A percentile compares a stretch with the other conserved stretches of the same genome.
Evolutionary conservation across 2,113 vertebrate species (phyloP).

Genomic region (Scolopax mira): DNA sequence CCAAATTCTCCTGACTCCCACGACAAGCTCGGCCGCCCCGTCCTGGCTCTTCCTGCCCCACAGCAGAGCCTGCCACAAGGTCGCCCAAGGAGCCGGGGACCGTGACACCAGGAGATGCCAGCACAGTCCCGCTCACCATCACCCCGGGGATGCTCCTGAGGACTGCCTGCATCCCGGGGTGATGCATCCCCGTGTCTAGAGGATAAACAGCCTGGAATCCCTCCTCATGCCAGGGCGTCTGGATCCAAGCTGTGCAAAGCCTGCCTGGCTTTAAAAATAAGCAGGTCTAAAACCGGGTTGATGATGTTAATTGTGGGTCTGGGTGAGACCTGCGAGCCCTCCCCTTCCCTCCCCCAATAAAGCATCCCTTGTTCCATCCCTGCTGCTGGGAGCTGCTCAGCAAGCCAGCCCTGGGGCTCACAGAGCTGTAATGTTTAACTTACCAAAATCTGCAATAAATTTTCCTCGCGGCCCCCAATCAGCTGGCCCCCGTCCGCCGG

Average conservation of each 20-base stretch:
- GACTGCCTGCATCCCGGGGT: neutral
- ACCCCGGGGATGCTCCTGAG: accelerated
- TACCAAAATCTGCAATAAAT: conserved; percentile 65
- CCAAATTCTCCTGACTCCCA: conserved; percentile 70
- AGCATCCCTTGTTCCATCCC: conserved; percentile 48
- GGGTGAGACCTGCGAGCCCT: conserved; percentile 20
- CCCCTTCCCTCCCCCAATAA: conserved; percentile 9
- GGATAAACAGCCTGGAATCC: neutral
- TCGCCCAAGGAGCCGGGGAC: neutral
- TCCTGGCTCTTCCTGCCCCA: conserved; percentile 71
- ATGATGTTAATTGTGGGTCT: neutral
- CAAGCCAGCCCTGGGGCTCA: neutral
- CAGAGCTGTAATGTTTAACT: conserved; percentile 53
- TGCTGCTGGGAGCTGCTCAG: neutral
- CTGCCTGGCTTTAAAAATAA: neutral
- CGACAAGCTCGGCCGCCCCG: neutral
- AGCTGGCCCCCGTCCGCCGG: neutral
- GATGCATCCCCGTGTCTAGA: neutral
- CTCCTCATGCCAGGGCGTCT: neutral
- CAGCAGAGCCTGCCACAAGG: conserved; percentile 15
- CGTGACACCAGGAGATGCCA: neutral
- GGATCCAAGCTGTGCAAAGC: neutral
- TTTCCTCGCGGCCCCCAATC: conserved; percentile 35
- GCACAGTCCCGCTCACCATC: neutral
- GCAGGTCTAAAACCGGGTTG: neutral